A percentile compares a stretch with the other conserved stretches of the same genome.
Conservation (phyloP, 23 tunicate genomes). For the Trididemnum clinides region DNA sequence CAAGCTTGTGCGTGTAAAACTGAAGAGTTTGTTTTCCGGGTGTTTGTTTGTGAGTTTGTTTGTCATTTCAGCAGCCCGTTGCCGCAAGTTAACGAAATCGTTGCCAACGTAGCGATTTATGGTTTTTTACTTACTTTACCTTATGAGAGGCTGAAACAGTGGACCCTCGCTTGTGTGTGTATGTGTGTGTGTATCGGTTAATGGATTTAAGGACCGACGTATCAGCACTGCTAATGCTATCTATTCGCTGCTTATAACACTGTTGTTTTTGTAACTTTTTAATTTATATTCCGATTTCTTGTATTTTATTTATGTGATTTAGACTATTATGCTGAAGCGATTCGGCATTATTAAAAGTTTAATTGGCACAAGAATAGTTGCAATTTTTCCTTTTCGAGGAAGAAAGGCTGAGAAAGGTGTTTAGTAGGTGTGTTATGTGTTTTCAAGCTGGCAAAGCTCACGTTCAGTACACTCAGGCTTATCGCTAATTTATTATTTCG, state of each 20-base stretch:
- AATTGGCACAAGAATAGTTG: not conserved
- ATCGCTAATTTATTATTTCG: constrained; percentile 41
- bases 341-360: not conserved
- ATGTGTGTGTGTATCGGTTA: not conserved
- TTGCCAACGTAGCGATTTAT: too few species aligned
- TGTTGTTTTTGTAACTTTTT: constrained; percentile 29
- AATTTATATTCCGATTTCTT: constrained; percentile 15
- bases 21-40: too few species aligned
- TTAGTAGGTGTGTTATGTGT: constrained; percentile 19
- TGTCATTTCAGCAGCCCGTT: too few species aligned
- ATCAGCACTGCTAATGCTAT: not conserved
- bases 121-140: too few species aligned
- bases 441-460: not conserved
- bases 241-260: constrained; percentile 15
- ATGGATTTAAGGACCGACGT: not conserved
- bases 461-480: constrained; percentile 32
- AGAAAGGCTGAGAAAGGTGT: not conserved
- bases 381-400: constrained; percentile 9
- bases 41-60: too few species aligned
- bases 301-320: constrained; percentile 18
- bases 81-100: too few species aligned
- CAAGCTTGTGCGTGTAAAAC: too few species aligned
- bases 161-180: not conserved
- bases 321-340: not conserved
- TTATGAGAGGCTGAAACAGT: not conserved